A percentile compares a stretch with the other conserved stretches of the same genome.
phyloP scores from a whole-genome alignment of 2,113 vertebrate genomes.

The Neotragus moschatus region DNA sequence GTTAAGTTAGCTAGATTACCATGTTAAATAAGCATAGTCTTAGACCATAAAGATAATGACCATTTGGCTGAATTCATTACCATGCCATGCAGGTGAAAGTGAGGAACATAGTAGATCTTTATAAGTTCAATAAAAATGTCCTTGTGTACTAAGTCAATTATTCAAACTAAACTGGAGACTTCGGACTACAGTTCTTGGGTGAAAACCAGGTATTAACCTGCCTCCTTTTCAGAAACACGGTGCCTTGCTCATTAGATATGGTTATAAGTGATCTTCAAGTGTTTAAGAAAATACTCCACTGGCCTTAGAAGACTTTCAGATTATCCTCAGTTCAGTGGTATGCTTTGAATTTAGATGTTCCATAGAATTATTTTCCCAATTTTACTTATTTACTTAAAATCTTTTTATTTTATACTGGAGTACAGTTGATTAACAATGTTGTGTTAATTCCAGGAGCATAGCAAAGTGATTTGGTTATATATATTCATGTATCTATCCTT shows the following conservation, averaged over 20 bases:
- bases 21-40: not conserved
- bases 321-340: not conserved
- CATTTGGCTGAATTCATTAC: not conserved
- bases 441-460: not conserved
- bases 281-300: not conserved
- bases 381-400: not conserved
- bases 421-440: not conserved
- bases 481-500: not conserved
- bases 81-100: fast-evolving
- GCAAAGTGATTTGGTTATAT: not conserved
- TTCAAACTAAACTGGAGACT: not conserved
- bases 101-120: not conserved
- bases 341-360: not conserved
- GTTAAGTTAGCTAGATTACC: not conserved
- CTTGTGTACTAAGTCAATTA: not conserved
- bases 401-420: not conserved
- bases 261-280: not conserved
- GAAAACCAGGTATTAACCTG: not conserved
- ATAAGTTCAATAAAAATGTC: not conserved
- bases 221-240: not conserved
- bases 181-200: not conserved
- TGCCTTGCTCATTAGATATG: not conserved
- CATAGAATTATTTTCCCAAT: not conserved
- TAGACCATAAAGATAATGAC: not conserved
- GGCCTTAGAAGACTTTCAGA: not conserved